These are phyloP conservation scores for Forbesichthys papilliferus DNA, from an alignment of 2,113 vertebrate species.

Conservation along the genomic window DNA sequence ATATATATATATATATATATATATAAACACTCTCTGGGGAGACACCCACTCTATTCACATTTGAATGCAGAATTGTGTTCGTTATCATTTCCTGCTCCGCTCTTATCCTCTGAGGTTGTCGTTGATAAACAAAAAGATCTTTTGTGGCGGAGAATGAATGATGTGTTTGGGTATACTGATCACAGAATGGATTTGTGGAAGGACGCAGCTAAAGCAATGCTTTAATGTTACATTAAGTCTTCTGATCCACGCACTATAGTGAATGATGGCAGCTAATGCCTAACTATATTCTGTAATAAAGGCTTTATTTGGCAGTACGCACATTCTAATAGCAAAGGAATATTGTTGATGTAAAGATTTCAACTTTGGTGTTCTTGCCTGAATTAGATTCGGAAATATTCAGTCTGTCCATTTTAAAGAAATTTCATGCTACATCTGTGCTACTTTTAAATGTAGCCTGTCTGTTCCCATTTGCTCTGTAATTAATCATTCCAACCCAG, in stretches of 20 bases:
- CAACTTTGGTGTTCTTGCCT: constrained; percentile 31
- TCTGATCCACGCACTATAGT: neutral
- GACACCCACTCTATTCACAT: constrained; percentile 4
- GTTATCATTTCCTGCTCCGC: neutral
- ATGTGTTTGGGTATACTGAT: neutral
- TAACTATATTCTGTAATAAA: constrained; percentile 10
- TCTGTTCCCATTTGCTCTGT: constrained; percentile 64
- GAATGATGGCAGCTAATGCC: constrained; percentile 1
- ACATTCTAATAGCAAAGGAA: constrained; percentile 22
- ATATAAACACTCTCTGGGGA: neutral
- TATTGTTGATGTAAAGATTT: constrained; percentile 22
- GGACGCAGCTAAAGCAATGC: neutral
- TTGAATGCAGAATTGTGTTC: neutral
- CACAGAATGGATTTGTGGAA: neutral
- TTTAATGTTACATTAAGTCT: constrained; percentile 2
- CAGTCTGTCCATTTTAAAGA: constrained; percentile 45
- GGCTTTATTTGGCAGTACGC: constrained; percentile 14
- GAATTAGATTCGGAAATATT: constrained; percentile 55
- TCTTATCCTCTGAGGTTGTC: neutral
- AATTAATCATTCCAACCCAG: constrained; percentile 65
- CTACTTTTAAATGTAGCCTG: constrained; percentile 49
- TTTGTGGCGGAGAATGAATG: too few relatives aligned
- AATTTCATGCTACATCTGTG: constrained; percentile 28
- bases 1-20: too few relatives aligned
- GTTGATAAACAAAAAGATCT: constrained; percentile 12